These are phyloP conservation scores for Sminthurinus signatus DNA, from an alignment of 1,140 invertebrate species.

Conservation along the genomic window DNA sequence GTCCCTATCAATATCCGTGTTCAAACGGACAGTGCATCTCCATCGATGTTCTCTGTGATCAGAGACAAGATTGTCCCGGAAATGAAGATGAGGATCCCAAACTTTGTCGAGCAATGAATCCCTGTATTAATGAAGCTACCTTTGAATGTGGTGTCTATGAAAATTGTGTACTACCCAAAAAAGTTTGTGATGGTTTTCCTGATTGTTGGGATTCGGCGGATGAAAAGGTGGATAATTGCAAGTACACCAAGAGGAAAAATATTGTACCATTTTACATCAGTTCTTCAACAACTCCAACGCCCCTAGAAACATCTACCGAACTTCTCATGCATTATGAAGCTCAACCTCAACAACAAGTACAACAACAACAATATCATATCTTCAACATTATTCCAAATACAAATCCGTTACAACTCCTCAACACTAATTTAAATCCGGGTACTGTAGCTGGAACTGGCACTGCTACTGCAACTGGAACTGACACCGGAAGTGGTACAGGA, in stretches of 20 bases:
- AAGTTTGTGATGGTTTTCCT: not conserved
- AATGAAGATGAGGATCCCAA: not conserved
- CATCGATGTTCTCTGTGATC: not conserved
- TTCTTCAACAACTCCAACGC: not conserved
- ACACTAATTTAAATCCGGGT: no score
- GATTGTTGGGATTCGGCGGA: not conserved
- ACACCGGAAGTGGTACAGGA: no score
- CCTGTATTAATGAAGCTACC: not conserved
- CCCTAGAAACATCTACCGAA: not conserved
- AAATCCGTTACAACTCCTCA: no score
- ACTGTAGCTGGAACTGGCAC: no score
- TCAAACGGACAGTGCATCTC: not conserved
- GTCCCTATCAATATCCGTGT: not conserved
- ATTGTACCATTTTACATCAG: not conserved
- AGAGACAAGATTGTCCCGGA: not conserved
- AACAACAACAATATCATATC: not conserved
- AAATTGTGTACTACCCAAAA: not conserved
- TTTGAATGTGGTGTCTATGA: constrained; percentile 10
- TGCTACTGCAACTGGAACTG: no score
- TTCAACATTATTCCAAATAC: not conserved
- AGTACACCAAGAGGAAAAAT: not conserved
- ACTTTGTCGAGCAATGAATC: not conserved
- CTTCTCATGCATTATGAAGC: not conserved
- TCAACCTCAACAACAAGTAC: not conserved
- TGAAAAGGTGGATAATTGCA: not conserved